Evolutionary conservation across 2,797 vertebrate species (phyloP), one percentile per base, ranked within the genome.

Genomic region (Microhierax caerulescens): DNA sequence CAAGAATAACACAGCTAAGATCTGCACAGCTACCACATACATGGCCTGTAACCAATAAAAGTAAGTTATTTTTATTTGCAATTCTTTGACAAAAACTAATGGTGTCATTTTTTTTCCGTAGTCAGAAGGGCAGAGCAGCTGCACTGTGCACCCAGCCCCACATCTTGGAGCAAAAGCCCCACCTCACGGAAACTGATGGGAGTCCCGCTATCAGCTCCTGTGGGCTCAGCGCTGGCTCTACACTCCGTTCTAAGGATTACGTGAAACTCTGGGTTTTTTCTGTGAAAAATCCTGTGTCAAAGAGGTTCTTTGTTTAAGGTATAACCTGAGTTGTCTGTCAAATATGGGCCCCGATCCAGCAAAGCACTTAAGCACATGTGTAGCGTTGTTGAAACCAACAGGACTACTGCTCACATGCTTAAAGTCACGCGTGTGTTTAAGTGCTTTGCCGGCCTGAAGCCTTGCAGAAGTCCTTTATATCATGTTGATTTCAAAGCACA

Each of bases 331-430:
- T 96, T 95, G 91, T 96, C 96, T 96, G 94, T 96, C 91, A 97
- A 93, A 80, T 2, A 27, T 92, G 94, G 97, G 95, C 92, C 86
- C 30, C 0, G 17, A 80, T 97, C 96, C 95, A 97, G 93, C 92
- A 97, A 97, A 96, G 90, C 96, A 97, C 95, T 97, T 97, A 97
- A 95, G 93, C 95, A 95, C 93, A 96, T 93, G 94, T 96, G 95
- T 93, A 96, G 87, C 39, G 36, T 75, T 95, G 90, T 72, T 93
- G 90, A 96, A 92, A 94, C 81, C 86, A 85, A 91, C 1, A 5
- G 92, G 91, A 89, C 93, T 96, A 91, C 92, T 0, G 47, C 92
- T 96, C 78, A 36, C 92, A 93, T 78, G 94, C 90, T 90, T 54
- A 72, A 85, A 97, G 86, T 97, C 93, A 96, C 18, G 92, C 72